These are phyloP conservation scores for Aphidoletes aphidimyza DNA, from an alignment of 2,888 invertebrate species.

Conservation along the genomic window DNA sequence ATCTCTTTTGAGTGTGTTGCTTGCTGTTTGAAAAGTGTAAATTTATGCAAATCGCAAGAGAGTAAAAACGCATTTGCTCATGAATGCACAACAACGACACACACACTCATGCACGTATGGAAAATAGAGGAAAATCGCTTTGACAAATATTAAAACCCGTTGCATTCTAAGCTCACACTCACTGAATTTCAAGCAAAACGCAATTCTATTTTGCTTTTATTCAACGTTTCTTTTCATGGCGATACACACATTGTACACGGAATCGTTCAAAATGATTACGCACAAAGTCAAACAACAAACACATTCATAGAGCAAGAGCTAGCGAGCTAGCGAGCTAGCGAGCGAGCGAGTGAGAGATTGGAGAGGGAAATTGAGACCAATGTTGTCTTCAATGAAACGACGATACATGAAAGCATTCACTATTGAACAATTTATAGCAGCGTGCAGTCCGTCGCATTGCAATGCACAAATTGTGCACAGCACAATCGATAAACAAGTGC, in stretches of 20 bases:
- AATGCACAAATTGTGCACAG: neutral
- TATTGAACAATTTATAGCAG: neutral
- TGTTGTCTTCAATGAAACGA: too few species aligned
- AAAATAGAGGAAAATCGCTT: neutral
- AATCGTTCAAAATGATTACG: slow-evolving; percentile 18
- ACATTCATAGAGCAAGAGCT: neutral
- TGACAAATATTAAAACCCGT: neutral
- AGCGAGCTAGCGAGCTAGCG: too few species aligned
- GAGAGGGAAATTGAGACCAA: neutral
- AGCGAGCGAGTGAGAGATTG: too few species aligned
- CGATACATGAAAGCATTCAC: too few species aligned
- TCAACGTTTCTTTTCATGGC: neutral
- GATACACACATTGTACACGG: neutral
- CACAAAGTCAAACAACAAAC: slow-evolving; percentile 16
- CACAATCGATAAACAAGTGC: neutral
- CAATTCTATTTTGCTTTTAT: neutral
- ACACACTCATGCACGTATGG: neutral
- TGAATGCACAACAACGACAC: neutral
- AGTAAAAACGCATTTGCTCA: too few species aligned
- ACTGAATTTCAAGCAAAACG: neutral
- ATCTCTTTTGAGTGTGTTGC: neutral
- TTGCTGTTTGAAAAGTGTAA: neutral
- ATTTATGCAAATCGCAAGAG: slow-evolving; percentile 39
- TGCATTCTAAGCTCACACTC: neutral
- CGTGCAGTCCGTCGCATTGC: neutral